Evolutionary conservation across 2,797 vertebrate genomes (phyloP), one percentile per base, ranked within the genome.

Genomic region (Champsocephalus esox): DNA sequence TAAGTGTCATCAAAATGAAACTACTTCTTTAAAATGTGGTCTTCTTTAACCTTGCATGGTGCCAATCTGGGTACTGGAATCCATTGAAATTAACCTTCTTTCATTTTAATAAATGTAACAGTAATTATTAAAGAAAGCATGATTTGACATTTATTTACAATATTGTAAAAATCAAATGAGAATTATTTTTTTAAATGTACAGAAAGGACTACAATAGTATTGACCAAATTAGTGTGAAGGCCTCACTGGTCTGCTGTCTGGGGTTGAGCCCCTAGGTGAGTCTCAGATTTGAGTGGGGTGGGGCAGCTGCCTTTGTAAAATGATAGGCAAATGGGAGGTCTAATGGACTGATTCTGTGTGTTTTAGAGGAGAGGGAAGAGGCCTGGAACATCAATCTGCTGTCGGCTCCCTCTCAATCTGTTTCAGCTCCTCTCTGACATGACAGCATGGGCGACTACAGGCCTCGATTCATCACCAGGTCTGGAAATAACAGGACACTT

Each of bases 401-500:
- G 86, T 93, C 87, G 79, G 79, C 84, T 87, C 87, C 85, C 85
- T 93, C 90, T 95, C 94, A 94, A 94, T 95, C 91, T 94, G 94
- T 94, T 94, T 93, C 90, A 88, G 91, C 89, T 94, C 89, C 89
- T 86, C 91, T 88, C 90, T 93, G 92, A 95, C 90, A 88, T 93
- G 93, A 95, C 94, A 94, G 93, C 93, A 88, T 92, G 88, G 88
- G 92, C 88, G 93, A 87, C 89, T 83, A 71, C 91, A 86, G 88
- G 81, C 83, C 80, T 88, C 93, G 74, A 95, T 95, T 94, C 92
- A 95, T 95, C 95, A 95, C 87, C 62, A 52, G 84, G 81, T 91
- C 91, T 92, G 92, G 93, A 95, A 93, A 94, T 93, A 95, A 93
- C 91, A 91, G 91, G 94, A 95, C 94, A 94, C 92, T 92, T 94